These are phyloP conservation scores for Pristiophorus japonicus DNA, from an alignment of 2,113 vertebrate genomes.

Conservation along the genomic window DNA sequence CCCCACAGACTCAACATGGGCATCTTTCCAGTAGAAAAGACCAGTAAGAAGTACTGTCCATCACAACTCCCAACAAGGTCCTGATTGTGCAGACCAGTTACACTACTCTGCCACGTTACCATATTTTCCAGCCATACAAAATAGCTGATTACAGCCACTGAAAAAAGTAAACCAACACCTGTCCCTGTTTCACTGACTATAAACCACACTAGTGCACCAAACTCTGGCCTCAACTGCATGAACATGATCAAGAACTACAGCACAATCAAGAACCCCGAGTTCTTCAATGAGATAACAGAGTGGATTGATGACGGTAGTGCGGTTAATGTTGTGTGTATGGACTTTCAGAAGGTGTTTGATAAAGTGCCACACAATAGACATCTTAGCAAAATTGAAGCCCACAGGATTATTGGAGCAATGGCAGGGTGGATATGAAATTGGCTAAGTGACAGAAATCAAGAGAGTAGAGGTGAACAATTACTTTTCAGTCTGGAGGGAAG, in stretches of 20 bases:
- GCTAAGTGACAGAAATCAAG: no score
- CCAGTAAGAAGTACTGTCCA: neutral
- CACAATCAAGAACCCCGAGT: neutral
- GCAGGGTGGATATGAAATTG: no score
- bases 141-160: neutral
- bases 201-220: neutral
- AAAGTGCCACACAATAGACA: no score
- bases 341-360: no score
- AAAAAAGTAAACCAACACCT: neutral
- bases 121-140: neutral
- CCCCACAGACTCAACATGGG: neutral
- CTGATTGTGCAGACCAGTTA: neutral
- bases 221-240: no score
- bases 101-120: neutral
- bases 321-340: no score
- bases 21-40: neutral
- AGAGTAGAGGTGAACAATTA: no score
- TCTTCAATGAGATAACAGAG: neutral
- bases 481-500: no score
- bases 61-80: neutral
- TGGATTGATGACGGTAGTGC: no score
- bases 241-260: neutral
- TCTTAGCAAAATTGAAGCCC: no score
- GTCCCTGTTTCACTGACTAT: neutral
- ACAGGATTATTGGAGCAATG: no score